These are phyloP conservation scores for Branchipolynoe longqiensis DNA, from an alignment of 2,888 invertebrate species.

Conservation along the genomic window DNA sequence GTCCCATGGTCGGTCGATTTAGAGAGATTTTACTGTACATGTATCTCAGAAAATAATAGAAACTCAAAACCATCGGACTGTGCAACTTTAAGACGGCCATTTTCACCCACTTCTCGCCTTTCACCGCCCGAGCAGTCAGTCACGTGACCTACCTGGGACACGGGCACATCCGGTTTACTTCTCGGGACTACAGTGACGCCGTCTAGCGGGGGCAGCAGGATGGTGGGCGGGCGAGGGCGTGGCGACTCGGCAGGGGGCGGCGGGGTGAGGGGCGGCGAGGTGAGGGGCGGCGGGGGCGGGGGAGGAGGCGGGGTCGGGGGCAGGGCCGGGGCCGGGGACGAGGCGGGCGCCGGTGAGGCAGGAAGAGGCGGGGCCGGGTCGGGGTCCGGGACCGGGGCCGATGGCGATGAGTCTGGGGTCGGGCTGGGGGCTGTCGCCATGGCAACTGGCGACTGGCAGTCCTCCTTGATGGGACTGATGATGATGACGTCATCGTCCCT, in stretches of 20 bases:
- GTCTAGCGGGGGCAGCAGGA: neutral
- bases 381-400: neutral
- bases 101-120: too few species aligned
- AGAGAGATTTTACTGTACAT: too few species aligned
- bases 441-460: neutral
- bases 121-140: too few species aligned
- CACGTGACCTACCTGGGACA: neutral
- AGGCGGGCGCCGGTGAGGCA: neutral
- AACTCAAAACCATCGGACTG: too few species aligned
- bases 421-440: neutral
- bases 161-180: neutral
- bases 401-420: neutral
- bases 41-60: too few species aligned
- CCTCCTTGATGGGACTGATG: conserved; percentile 29
- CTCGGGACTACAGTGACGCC: neutral
- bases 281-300: neutral
- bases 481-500: conserved; percentile 41
- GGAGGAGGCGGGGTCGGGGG: neutral
- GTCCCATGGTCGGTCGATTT: too few species aligned
- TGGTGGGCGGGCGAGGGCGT: neutral
- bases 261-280: neutral
- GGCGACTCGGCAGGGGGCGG: neutral
- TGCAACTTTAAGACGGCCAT: too few species aligned
- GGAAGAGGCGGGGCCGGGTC: neutral
- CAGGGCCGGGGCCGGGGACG: neutral